Evolutionary conservation across 2,113 vertebrate species (phyloP).

Genomic region (Melanerpes aurifrons): DNA sequence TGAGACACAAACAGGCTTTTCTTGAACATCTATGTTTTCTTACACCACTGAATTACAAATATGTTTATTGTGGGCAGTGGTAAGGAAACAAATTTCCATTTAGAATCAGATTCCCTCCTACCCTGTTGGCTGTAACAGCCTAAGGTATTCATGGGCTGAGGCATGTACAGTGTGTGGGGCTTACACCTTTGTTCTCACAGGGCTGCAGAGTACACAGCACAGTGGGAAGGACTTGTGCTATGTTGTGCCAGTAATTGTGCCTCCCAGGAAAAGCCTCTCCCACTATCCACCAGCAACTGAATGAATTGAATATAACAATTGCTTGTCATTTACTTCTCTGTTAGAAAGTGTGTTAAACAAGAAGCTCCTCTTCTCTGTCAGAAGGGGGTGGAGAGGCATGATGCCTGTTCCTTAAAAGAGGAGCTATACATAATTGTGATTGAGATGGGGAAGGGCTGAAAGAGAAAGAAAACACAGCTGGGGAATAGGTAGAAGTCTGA

Average conservation of each 20-base stretch:
- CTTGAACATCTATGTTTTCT: slow-evolving; percentile 38
- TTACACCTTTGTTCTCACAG: slow-evolving; percentile 21
- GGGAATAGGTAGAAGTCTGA: neutral
- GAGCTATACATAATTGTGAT: neutral
- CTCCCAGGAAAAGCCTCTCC: slow-evolving; percentile 7
- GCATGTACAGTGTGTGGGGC: neutral
- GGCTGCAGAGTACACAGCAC: neutral
- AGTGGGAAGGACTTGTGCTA: slow-evolving; percentile 33
- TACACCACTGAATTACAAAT: slow-evolving; percentile 56
- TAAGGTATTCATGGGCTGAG: slow-evolving; percentile 40
- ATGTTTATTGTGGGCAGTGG: slow-evolving; percentile 55
- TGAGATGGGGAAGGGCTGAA: neutral
- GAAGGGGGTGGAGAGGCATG: neutral
- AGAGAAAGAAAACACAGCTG: neutral
- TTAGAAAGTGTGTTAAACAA: neutral
- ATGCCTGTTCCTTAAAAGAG: neutral
- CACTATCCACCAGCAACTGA: neutral
- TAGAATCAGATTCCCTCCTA: neutral
- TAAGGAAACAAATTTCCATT: slow-evolving; percentile 60
- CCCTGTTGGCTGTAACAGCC: slow-evolving; percentile 8
- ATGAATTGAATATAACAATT: neutral
- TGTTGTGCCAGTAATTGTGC: slow-evolving; percentile 58
- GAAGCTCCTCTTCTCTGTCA: neutral
- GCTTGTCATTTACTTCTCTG: neutral
- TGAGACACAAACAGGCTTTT: slow-evolving; percentile 40